phyloP scores from a whole-genome alignment of 2,888 invertebrate species.

The Punctoribates punctum region DNA sequence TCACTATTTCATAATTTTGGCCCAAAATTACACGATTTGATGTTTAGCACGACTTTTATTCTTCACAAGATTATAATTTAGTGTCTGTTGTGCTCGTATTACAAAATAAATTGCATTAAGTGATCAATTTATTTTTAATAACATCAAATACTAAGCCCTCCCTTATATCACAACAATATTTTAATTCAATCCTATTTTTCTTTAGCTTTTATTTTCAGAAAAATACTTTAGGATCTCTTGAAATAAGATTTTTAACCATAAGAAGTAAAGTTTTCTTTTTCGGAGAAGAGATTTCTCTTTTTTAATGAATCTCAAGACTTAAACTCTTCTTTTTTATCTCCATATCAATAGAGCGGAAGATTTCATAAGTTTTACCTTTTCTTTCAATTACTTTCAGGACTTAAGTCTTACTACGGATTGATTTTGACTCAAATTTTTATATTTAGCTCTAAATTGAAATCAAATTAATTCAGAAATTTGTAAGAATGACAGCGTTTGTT shows the following conservation, averaged over 20 bases:
- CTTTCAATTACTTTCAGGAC: background rate
- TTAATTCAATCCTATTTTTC: background rate
- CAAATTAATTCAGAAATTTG: background rate
- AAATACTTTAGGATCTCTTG: background rate
- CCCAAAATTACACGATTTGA: background rate
- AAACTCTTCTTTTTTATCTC: background rate
- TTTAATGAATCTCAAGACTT: background rate
- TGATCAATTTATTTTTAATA: conserved; percentile 20
- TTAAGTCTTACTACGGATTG: background rate
- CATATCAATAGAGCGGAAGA: conserved; percentile 5
- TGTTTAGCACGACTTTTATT: too few species aligned
- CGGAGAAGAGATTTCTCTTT: background rate
- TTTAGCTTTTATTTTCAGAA: background rate
- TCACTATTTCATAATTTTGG: background rate
- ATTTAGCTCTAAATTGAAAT: background rate
- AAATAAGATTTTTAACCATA: conserved; percentile 7
- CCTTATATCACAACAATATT: conserved; percentile 4
- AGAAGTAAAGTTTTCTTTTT: background rate
- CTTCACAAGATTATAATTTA: too few species aligned
- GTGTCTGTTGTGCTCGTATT: background rate
- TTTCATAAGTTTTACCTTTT: background rate
- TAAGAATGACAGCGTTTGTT: background rate
- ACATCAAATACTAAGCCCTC: conserved; percentile 15
- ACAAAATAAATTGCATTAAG: conserved; percentile 10
- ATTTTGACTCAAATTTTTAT: background rate